phyloP scores from a whole-genome alignment of 2,888 invertebrate species.

The Seira sanloemensis region DNA sequence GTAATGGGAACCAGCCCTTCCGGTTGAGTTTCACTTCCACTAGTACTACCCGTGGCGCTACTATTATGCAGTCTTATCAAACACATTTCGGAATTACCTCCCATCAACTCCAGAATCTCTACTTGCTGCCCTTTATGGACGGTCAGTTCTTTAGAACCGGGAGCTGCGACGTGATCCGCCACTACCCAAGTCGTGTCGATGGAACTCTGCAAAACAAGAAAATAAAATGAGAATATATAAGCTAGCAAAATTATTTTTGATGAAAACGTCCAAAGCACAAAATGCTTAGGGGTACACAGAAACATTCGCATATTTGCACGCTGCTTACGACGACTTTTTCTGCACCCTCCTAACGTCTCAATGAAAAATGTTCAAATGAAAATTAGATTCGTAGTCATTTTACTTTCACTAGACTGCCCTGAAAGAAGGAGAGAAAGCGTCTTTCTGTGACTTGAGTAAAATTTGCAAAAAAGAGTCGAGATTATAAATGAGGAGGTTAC shows the following conservation, averaged over 20 bases:
- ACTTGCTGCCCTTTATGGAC: constrained; percentile 95
- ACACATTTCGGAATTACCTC: constrained; percentile 79
- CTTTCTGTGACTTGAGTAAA: too few relatives aligned
- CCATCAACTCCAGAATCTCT: constrained; percentile 88
- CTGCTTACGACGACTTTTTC: too few relatives aligned
- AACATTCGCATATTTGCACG: too few relatives aligned
- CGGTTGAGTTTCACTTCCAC: constrained; percentile 78
- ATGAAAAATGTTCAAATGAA: too few relatives aligned
- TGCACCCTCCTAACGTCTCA: too few relatives aligned
- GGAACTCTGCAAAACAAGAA: constrained; percentile 78
- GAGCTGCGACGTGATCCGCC: constrained; percentile 87
- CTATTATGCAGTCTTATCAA: constrained; percentile 77
- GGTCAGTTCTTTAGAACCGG: constrained; percentile 86
- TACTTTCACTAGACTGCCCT: too few relatives aligned
- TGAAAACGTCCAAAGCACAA: too few relatives aligned
- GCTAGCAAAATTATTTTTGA: background rate
- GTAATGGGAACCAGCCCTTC: constrained; percentile 89
- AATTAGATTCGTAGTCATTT: too few relatives aligned
- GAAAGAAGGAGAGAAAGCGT: too few relatives aligned
- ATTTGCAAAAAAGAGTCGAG: too few relatives aligned
- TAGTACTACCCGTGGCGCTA: constrained; percentile 51
- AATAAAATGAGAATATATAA: constrained; percentile 30
- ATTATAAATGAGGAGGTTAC: too few relatives aligned
- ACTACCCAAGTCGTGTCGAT: constrained; percentile 94
- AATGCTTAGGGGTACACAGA: too few relatives aligned